Percentiles rank a stretch among this genome's conserved stretches.
Conservation (phyloP, 2,888 invertebrate genomes). For the Eupithecia pulchellata region DNA sequence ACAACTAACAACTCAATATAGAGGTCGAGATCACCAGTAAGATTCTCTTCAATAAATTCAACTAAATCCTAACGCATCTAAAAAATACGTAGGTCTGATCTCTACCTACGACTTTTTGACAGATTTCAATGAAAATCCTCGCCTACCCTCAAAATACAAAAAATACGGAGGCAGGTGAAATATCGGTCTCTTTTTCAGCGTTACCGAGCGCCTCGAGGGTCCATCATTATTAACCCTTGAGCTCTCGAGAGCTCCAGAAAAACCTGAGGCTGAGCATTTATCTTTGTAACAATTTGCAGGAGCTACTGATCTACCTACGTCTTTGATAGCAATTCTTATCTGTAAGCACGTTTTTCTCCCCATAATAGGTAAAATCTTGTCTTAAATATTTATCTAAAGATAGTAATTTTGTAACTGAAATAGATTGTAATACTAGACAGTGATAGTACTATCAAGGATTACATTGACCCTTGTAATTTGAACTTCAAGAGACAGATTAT, state of each 20-base stretch:
- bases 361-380: neutral
- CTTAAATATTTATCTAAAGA: neutral
- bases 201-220: slow-evolving; percentile 53
- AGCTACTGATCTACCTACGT: slow-evolving; percentile 21
- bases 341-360: neutral
- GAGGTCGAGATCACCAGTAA: neutral
- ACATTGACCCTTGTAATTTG: no score
- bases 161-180: slow-evolving; percentile 51
- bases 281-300: slow-evolving; percentile 55
- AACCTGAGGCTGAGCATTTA: slow-evolving; percentile 54
- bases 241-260: slow-evolving; percentile 53
- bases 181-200: slow-evolving; percentile 60
- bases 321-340: slow-evolving; percentile 9
- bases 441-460: neutral
- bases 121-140: slow-evolving; percentile 11
- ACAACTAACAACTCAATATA: neutral
- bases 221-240: slow-evolving; percentile 62
- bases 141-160: slow-evolving; percentile 43
- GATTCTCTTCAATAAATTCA: neutral
- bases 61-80: neutral
- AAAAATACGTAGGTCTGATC: neutral
- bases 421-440: neutral
- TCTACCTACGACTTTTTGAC: neutral
- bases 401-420: neutral
- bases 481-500: no score